phyloP scores from a whole-genome alignment of 1,140 invertebrate genomes.

The Zeugodacus cucurbitae region DNA sequence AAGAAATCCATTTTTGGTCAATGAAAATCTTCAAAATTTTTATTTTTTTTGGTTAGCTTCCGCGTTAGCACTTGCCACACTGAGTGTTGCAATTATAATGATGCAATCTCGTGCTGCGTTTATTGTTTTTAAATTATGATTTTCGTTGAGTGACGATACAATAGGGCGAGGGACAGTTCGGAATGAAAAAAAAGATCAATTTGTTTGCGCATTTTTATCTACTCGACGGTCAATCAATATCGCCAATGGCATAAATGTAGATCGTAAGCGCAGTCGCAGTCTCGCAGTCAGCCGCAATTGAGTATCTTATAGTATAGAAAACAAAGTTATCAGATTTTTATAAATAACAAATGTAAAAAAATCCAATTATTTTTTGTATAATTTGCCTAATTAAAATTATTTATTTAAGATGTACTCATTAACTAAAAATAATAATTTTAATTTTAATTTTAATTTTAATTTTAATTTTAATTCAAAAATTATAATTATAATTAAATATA shows the following conservation, averaged over 20 bases:
- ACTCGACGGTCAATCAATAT: constrained; percentile 15
- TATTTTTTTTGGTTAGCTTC: background rate
- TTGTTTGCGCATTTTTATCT: background rate
- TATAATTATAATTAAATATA: no score
- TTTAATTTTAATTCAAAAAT: no score
- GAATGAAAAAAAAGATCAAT: background rate
- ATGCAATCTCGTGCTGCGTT: background rate
- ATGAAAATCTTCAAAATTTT: background rate
- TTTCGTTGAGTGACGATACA: background rate
- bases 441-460: no score
- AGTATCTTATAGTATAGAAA: background rate
- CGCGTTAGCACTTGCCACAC: background rate
- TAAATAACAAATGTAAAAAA: background rate
- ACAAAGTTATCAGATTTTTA: background rate
- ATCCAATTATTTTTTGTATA: no score
- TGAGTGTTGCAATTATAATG: background rate
- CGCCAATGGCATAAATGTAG: background rate
- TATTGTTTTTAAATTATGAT: background rate
- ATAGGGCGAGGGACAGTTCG: background rate
- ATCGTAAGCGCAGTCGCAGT: background rate
- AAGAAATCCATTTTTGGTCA: constrained; percentile 59
- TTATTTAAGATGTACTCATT: no score
- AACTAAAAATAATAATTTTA: no score
- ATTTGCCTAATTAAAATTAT: background rate
- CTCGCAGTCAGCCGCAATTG: background rate